Conservation (phyloP, 2,888 invertebrate genomes). For the Diachrysia chrysitis region DNA sequence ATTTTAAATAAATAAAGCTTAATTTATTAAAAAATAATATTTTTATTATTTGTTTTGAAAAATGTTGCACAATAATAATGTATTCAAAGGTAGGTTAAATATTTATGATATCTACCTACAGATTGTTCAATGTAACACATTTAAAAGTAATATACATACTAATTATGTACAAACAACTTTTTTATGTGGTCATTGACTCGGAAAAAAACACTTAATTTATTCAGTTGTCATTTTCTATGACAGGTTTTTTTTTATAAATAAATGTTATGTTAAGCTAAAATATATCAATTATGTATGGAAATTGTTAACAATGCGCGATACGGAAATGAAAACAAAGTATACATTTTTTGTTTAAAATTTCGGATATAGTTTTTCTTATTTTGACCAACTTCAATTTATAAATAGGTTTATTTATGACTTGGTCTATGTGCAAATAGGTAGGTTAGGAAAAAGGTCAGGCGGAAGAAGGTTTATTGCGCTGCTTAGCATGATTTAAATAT, state of each 20-base stretch:
- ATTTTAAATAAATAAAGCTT: background rate
- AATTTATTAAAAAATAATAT: background rate
- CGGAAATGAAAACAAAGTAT: background rate
- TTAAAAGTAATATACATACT: constrained; percentile 31
- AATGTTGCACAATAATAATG: background rate
- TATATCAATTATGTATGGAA: background rate
- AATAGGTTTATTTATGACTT: no score
- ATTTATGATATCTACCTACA: background rate
- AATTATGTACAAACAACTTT: constrained; percentile 51
- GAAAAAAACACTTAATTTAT: constrained; percentile 53
- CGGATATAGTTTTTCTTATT: no score
- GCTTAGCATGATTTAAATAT: no score
- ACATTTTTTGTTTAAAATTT: no score
- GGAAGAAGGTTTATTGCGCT: no score
- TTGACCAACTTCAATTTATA: no score
- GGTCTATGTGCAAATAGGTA: no score
- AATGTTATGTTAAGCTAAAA: constrained; percentile 18
- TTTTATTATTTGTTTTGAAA: background rate
- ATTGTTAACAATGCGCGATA: background rate
- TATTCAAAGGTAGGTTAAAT: constrained; percentile 12
- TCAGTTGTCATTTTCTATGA: constrained; percentile 49
- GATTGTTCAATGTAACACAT: constrained; percentile 30
- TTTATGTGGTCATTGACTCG: constrained; percentile 63
- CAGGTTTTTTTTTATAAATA: constrained; percentile 44
- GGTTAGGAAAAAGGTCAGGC: no score